These are phyloP conservation scores for Adelosebastes latens DNA, from an alignment of 2,797 vertebrate species.

Conservation along the genomic window DNA sequence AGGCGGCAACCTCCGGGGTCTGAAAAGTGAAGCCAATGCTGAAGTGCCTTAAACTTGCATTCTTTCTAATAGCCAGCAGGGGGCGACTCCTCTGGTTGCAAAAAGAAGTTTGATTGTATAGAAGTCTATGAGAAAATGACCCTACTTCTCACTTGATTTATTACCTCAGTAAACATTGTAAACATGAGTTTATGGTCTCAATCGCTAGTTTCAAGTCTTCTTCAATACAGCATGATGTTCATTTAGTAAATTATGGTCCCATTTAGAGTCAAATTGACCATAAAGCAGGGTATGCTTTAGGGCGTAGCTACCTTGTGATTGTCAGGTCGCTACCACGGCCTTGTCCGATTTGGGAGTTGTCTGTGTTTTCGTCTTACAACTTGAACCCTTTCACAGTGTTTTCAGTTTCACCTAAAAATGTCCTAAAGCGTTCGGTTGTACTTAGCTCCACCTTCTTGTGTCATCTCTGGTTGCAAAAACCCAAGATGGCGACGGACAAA, in stretches of 20 bases:
- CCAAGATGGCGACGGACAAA: not conserved
- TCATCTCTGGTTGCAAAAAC: not conserved
- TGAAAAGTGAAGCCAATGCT: not conserved
- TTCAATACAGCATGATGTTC: not conserved
- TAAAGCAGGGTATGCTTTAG: not conserved
- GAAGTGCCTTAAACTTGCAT: not conserved
- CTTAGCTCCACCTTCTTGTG: not conserved
- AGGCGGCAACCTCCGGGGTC: not conserved
- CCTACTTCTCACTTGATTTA: not conserved
- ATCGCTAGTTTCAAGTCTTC: not conserved
- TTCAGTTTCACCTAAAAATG: not conserved
- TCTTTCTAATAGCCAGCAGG: not conserved
- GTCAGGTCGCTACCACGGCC: not conserved
- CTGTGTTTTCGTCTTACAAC: not conserved
- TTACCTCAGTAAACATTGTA: not conserved
- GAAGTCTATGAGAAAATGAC: not conserved
- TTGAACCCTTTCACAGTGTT: not conserved
- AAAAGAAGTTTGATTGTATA: not conserved
- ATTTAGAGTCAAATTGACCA: not conserved
- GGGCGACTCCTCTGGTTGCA: not conserved
- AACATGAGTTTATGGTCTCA: not conserved
- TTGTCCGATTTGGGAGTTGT: not conserved
- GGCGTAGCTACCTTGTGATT: accelerated
- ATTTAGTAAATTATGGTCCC: not conserved
- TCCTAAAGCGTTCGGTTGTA: not conserved